Percentiles rank a stretch among this genome's conserved stretches.
These are phyloP conservation scores for Choristoneura rosaceana DNA, from an alignment of 2,888 invertebrate genomes.

Conservation along the genomic window DNA sequence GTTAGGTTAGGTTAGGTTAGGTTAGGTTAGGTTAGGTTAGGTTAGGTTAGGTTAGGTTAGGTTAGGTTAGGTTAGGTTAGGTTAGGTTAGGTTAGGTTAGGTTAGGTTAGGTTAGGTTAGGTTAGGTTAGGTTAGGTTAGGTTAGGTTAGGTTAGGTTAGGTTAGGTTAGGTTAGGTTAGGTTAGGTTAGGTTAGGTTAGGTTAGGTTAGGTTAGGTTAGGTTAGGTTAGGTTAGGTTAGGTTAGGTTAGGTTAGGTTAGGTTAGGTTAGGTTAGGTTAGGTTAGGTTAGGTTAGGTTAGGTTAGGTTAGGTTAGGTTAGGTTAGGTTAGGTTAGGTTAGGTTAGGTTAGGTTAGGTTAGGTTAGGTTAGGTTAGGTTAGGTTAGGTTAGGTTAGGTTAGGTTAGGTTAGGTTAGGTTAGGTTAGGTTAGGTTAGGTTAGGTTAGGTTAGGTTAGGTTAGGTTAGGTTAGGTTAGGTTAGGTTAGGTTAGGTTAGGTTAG, in stretches of 20 bases:
- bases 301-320: conserved; percentile 30
- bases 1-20: conserved; percentile 14
- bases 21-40: conserved; percentile 14
- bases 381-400: conserved; percentile 33
- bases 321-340: conserved; percentile 32
- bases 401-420: conserved; percentile 33
- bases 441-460: conserved; percentile 31
- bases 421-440: conserved; percentile 35
- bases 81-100: conserved; percentile 14
- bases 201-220: conserved; percentile 12
- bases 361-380: conserved; percentile 30
- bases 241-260: conserved; percentile 34
- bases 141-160: conserved; percentile 14
- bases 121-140: conserved; percentile 14
- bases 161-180: conserved; percentile 14
- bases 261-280: conserved; percentile 29
- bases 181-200: conserved; percentile 14
- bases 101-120: conserved; percentile 14
- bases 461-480: conserved; percentile 30
- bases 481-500: conserved; percentile 27
- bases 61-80: conserved; percentile 14
- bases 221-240: conserved; percentile 30
- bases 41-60: conserved; percentile 14
- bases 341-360: conserved; percentile 33
- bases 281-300: conserved; percentile 36